phyloP scores from a whole-genome alignment of 2,888 invertebrate species.

The Candidula unifasciata region DNA sequence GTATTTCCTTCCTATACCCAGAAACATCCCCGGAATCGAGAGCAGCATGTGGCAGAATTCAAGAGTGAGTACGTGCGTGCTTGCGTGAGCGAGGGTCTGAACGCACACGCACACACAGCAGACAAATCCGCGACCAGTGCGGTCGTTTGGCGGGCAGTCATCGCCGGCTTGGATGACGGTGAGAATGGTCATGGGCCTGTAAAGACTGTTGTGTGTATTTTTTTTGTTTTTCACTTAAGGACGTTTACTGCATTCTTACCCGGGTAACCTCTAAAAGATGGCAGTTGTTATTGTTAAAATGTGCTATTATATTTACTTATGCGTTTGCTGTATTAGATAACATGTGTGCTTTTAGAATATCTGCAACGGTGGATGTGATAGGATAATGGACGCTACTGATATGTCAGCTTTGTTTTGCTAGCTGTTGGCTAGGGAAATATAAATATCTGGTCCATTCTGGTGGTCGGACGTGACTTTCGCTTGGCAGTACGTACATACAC shows the following conservation, averaged over 20 bases:
- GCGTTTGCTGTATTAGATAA: too few species aligned
- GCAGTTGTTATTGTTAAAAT: neutral
- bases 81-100: neutral
- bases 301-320: too few species aligned
- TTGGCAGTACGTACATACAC: neutral
- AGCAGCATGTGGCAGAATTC: constrained; percentile 18
- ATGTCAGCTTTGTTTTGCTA: neutral
- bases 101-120: neutral
- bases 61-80: constrained; percentile 12
- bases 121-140: constrained; percentile 5
- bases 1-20: neutral
- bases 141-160: constrained; percentile 20
- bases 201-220: constrained; percentile 6
- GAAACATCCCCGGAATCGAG: neutral
- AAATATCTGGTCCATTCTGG: neutral
- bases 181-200: constrained; percentile 9
- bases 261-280: neutral
- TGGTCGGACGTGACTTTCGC: neutral
- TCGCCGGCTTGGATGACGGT: constrained; percentile 9
- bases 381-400: too few species aligned
- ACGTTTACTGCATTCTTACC: neutral
- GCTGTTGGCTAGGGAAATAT: too few species aligned
- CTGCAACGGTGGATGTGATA: too few species aligned
- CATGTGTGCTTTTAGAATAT: too few species aligned
- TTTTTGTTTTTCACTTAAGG: neutral